Conservation (phyloP, 2,888 invertebrate genomes). For the Geophilus truncorum region DNA sequence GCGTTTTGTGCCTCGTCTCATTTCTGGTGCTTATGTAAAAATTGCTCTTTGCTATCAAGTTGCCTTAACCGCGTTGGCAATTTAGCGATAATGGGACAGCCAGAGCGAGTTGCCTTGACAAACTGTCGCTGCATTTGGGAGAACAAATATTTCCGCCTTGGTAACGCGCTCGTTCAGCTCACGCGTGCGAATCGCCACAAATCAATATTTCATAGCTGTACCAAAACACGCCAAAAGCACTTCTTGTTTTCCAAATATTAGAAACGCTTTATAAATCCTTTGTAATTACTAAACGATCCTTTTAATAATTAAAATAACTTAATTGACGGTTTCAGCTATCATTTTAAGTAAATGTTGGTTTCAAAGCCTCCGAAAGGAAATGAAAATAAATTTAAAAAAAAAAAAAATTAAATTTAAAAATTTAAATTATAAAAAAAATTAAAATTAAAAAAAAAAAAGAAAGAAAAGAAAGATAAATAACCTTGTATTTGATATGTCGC, state of each 20-base stretch:
- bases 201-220: constrained; percentile 23
- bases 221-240: constrained; percentile 25
- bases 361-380: too few relatives aligned
- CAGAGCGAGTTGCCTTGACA: constrained; percentile 27
- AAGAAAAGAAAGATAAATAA: neutral
- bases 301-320: neutral
- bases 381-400: neutral
- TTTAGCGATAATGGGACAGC: constrained; percentile 27
- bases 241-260: constrained; percentile 26
- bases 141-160: constrained; percentile 27
- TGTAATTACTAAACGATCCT: constrained; percentile 7
- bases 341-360: neutral
- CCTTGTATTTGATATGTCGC: constrained; percentile 25
- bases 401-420: neutral
- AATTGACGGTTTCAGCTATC: neutral
- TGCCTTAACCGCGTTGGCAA: constrained; percentile 27
- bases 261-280: constrained; percentile 1
- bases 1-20: constrained; percentile 6
- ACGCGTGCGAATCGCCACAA: constrained; percentile 27
- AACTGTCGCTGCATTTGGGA: constrained; percentile 27
- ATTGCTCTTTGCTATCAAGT: constrained; percentile 27
- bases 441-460: neutral
- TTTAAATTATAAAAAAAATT: neutral
- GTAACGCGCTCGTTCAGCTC: constrained; percentile 22
- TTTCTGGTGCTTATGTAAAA: constrained; percentile 23